A percentile compares a stretch with the other conserved stretches of the same genome.
These are phyloP conservation scores for Myiagra hebetior DNA, from an alignment of 2,113 vertebrate species.

Conservation along the genomic window DNA sequence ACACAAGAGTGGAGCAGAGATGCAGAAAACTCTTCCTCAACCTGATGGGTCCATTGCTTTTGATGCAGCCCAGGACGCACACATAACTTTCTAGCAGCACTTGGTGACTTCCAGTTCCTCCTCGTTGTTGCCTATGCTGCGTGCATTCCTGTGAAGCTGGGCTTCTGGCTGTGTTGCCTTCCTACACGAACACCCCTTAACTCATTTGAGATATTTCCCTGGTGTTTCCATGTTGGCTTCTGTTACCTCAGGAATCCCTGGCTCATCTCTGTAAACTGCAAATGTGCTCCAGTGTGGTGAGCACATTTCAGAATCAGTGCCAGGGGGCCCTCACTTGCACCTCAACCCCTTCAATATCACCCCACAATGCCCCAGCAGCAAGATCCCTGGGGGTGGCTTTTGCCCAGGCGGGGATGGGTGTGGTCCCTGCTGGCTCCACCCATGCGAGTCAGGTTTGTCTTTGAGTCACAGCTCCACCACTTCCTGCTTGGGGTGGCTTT, in stretches of 20 bases:
- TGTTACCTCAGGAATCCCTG: not conserved
- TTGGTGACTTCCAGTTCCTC: not conserved
- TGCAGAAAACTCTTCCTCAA: not conserved
- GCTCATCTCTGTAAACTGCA: not conserved
- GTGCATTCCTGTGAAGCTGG: fast-evolving
- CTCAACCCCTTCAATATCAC: not conserved
- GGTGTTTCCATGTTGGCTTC: not conserved
- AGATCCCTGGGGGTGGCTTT: fast-evolving
- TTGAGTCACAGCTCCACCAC: not conserved
- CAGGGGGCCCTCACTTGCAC: too few species aligned
- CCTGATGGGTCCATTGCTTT: not conserved
- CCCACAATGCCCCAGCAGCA: not conserved
- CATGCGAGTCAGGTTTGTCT: fast-evolving
- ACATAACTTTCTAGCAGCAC: not conserved
- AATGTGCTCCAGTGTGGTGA: fast-evolving
- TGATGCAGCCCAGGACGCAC: not conserved
- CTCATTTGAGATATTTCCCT: not conserved
- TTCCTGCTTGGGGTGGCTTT: fast-evolving
- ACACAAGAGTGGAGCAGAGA: too few species aligned
- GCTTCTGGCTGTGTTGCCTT: fast-evolving
- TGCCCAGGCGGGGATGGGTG: not conserved
- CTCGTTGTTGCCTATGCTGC: fast-evolving
- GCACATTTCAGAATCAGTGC: not conserved
- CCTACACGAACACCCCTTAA: not conserved
- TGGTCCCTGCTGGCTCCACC: too few species aligned